Percentiles rank a stretch among this genome's conserved stretches.
These are phyloP conservation scores for Lysandra coridon DNA, from an alignment of 2,888 invertebrate genomes.

Conservation along the genomic window DNA sequence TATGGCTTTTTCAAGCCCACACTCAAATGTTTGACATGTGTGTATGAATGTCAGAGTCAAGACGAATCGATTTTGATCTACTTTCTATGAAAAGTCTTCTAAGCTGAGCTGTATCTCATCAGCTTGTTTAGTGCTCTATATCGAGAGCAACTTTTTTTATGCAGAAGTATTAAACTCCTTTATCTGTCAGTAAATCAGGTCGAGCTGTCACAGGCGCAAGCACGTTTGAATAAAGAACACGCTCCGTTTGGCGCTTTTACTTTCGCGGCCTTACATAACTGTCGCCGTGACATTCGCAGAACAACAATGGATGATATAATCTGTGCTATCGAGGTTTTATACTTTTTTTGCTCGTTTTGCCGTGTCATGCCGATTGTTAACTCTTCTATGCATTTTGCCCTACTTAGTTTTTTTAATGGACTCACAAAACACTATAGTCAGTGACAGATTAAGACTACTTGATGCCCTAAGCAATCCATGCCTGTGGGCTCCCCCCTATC, in stretches of 20 bases:
- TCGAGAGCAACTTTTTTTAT: background rate
- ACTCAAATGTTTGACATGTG: too few species aligned
- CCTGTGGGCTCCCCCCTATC: too few species aligned
- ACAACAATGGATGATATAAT: conserved; percentile 49
- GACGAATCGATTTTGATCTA: too few species aligned
- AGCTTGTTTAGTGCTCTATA: background rate
- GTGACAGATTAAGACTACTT: too few species aligned
- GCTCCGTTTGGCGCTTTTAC: conserved; percentile 65
- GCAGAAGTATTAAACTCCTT: background rate
- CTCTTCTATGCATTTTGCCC: background rate
- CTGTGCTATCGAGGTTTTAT: conserved; percentile 34
- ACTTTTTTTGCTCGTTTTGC: background rate
- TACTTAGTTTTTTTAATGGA: background rate
- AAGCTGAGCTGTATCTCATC: background rate
- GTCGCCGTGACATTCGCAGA: conserved; percentile 53
- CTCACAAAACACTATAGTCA: background rate
- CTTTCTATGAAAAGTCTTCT: too few species aligned
- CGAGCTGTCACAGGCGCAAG: conserved; percentile 36
- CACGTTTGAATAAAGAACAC: conserved; percentile 49
- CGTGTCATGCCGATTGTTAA: background rate
- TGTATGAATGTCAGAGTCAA: too few species aligned
- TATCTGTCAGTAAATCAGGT: conserved; percentile 4
- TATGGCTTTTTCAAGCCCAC: too few species aligned
- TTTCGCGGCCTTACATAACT: conserved; percentile 63
- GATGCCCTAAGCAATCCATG: too few species aligned